These are phyloP conservation scores for Leptopterna dolabrata DNA, from an alignment of 2,888 invertebrate genomes.

Conservation along the genomic window DNA sequence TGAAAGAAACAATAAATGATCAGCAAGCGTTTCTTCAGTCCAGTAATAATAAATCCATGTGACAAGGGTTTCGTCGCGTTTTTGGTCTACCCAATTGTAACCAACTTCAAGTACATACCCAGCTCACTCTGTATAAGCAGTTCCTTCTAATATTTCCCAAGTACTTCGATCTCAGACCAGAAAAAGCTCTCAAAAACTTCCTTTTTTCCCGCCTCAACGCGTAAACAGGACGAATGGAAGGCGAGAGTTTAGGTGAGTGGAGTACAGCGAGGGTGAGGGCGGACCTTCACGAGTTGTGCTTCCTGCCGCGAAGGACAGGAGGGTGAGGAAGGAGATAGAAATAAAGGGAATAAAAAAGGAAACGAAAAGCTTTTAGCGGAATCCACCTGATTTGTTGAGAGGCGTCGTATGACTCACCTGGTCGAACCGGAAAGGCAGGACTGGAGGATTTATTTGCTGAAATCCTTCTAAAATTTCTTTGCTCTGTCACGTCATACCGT, in stretches of 20 bases:
- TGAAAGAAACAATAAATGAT: too few species aligned
- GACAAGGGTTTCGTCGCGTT: too few species aligned
- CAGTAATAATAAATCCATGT: too few species aligned
- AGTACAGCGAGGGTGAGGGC: too few species aligned
- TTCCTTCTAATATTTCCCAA: neutral
- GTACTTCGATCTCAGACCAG: neutral
- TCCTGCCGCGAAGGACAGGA: too few species aligned
- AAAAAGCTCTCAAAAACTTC: neutral
- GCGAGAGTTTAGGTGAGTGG: neutral
- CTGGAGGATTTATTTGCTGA: too few species aligned
- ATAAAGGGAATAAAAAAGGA: neutral
- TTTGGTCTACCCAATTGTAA: too few species aligned
- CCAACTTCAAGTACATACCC: too few species aligned
- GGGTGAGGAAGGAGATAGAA: neutral
- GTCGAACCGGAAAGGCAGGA: neutral
- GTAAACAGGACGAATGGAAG: neutral
- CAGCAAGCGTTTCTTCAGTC: too few species aligned
- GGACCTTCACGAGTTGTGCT: neutral
- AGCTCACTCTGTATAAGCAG: too few species aligned
- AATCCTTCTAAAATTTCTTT: too few species aligned
- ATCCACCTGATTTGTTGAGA: neutral
- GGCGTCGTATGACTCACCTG: neutral
- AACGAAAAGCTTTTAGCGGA: neutral
- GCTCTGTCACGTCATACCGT: too few species aligned
- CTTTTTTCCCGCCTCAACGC: neutral